Evolutionary conservation across 1,140 invertebrate genomes (phyloP).

Genomic region (Drosophila suzukii): DNA sequence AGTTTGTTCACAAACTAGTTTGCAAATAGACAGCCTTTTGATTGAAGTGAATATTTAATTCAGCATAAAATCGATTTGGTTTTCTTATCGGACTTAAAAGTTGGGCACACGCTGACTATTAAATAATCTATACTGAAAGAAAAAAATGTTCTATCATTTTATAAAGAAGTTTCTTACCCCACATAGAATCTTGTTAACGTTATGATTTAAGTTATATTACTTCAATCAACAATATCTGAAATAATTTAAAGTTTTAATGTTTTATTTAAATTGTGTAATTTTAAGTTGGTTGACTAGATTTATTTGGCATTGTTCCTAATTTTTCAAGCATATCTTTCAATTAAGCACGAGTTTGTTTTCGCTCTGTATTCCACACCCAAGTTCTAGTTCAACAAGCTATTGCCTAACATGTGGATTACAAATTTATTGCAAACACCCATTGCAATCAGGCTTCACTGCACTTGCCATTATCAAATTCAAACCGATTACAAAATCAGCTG

Average conservation of each 20-base stretch:
- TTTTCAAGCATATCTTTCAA: neutral
- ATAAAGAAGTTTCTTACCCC: neutral
- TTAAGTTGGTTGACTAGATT: neutral
- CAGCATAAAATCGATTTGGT: slow-evolving; percentile 7
- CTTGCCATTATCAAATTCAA: slow-evolving; percentile 30
- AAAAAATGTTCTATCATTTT: neutral
- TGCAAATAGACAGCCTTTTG: neutral
- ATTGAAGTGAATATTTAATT: slow-evolving; percentile 21
- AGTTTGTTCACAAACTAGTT: slow-evolving; percentile 30
- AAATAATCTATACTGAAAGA: neutral
- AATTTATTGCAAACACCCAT: slow-evolving; percentile 12
- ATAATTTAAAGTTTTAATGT: too few species aligned
- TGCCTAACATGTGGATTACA: slow-evolving; percentile 35
- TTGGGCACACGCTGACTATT: neutral
- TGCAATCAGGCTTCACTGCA: slow-evolving; percentile 21
- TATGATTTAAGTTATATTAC: neutral
- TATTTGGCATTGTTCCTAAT: neutral
- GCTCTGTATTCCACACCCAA: slow-evolving; percentile 17
- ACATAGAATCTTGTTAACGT: neutral
- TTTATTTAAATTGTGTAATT: too few species aligned
- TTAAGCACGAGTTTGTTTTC: neutral
- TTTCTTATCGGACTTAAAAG: neutral
- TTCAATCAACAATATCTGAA: neutral
- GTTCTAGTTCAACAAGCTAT: slow-evolving; percentile 47
- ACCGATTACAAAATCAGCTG: slow-evolving; percentile 55